These are phyloP conservation scores for Somateria mollissima DNA, from an alignment of 2,797 vertebrate species.

Conservation along the genomic window DNA sequence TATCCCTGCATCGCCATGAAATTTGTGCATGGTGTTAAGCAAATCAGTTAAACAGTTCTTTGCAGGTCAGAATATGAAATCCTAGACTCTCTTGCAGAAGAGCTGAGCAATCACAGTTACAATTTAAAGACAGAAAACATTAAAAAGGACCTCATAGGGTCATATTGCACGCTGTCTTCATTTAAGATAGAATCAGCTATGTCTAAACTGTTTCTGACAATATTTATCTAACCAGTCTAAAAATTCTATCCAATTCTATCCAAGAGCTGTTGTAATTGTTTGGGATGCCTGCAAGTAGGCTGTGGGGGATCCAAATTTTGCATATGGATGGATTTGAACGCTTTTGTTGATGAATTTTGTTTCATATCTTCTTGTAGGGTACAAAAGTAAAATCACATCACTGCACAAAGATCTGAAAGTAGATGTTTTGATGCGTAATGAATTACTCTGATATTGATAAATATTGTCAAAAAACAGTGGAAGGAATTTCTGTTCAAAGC, in stretches of 20 bases:
- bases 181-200: neutral
- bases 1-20: neutral
- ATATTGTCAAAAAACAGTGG: neutral
- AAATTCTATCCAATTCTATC: neutral
- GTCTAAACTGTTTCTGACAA: neutral
- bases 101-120: neutral
- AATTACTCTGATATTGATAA: neutral
- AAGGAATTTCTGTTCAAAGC: neutral
- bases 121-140: neutral
- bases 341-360: neutral
- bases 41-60: neutral
- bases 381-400: neutral
- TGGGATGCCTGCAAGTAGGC: neutral
- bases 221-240: neutral
- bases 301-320: neutral
- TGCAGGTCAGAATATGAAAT: neutral
- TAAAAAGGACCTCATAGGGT: neutral
- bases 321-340: neutral
- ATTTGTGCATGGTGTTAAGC: neutral
- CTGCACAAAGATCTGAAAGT: neutral
- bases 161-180: neutral
- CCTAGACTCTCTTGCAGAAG: neutral
- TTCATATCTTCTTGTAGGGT: neutral
- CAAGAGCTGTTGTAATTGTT: neutral
- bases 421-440: neutral